Percentiles rank a stretch among this genome's conserved stretches.
phyloP scores from a whole-genome alignment of 2,888 invertebrate species.

The Trilocha varians region DNA sequence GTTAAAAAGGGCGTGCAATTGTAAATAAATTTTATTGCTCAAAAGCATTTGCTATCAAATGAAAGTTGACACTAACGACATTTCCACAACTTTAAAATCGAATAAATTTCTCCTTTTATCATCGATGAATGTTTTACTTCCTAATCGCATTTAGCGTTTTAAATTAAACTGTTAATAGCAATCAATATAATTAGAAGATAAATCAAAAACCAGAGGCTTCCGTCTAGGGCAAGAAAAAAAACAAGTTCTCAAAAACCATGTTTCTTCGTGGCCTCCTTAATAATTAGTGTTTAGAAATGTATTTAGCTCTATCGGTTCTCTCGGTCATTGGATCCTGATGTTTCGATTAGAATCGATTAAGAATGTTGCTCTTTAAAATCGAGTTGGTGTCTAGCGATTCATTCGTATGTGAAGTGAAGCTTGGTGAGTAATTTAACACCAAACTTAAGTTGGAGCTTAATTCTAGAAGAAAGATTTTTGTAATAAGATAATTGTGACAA shows the following conservation, averaged over 20 bases:
- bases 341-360: too few species aligned
- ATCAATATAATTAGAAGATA: background rate
- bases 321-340: background rate
- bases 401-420: too few species aligned
- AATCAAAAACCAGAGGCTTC: conserved; percentile 1
- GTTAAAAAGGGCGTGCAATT: too few species aligned
- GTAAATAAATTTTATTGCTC: too few species aligned
- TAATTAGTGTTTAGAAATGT: background rate
- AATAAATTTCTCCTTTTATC: background rate
- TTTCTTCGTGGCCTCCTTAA: background rate
- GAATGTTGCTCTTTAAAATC: too few species aligned
- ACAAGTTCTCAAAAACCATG: background rate
- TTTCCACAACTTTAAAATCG: background rate
- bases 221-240: background rate
- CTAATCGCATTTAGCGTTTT: background rate
- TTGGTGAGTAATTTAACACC: too few species aligned
- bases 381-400: too few species aligned
- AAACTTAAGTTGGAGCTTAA: too few species aligned
- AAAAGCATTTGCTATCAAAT: too few species aligned
- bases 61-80: background rate
- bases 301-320: background rate
- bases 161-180: background rate
- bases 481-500: too few species aligned
- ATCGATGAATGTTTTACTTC: background rate
- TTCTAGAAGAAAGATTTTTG: too few species aligned